Percentiles rank a stretch among this genome's conserved stretches.
These are phyloP conservation scores for Tachina fera DNA, from an alignment of 2,888 invertebrate species.

Conservation along the genomic window DNA sequence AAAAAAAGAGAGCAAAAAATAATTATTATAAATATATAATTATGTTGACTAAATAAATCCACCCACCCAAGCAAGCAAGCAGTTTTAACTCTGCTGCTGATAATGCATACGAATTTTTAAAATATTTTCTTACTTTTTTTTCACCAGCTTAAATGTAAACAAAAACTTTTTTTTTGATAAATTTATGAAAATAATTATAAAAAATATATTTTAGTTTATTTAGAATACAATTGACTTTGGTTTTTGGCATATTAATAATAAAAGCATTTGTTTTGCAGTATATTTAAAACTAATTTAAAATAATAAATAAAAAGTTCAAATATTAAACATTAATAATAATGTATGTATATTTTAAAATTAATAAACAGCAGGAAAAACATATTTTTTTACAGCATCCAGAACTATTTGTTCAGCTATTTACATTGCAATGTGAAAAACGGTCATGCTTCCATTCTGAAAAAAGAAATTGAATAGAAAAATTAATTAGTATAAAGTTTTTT, in stretches of 20 bases:
- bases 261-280: constrained; percentile 41
- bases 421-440: constrained; percentile 78
- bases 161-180: constrained; percentile 27
- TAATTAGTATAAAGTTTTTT: constrained; percentile 19
- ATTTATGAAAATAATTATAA: constrained; percentile 50
- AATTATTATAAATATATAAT: constrained; percentile 47
- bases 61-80: not conserved
- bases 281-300: constrained; percentile 44
- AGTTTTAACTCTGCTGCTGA: not conserved
- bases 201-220: constrained; percentile 58
- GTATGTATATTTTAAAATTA: not conserved
- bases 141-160: not conserved
- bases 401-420: constrained; percentile 61
- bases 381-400: constrained; percentile 2
- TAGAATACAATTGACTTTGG: constrained; percentile 63
- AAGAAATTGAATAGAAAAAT: constrained; percentile 46
- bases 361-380: not conserved
- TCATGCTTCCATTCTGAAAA: constrained; percentile 78
- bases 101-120: not conserved
- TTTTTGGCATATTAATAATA: constrained; percentile 55
- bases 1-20: constrained; percentile 10
- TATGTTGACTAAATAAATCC: constrained; percentile 24
- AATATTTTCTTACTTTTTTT: constrained; percentile 7
- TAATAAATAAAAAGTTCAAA: constrained; percentile 22
- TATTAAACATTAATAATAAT: not conserved